phyloP scores from a whole-genome alignment of 1,140 invertebrate genomes.

The Bombus terrestris region DNA sequence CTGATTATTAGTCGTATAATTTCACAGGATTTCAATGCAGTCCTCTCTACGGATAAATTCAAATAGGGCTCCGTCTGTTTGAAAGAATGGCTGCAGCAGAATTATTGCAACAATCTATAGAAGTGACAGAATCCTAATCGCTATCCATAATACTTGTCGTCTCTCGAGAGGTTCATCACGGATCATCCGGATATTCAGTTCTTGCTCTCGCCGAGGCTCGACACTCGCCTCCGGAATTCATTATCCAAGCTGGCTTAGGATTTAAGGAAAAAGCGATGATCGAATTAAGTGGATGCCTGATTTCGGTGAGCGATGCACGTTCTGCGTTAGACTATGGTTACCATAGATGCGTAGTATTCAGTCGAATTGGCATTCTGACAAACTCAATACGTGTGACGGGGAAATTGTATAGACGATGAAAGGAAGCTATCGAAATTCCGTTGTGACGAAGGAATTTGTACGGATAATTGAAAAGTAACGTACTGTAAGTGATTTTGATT shows the following conservation, averaged over 20 bases:
- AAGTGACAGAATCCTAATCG: conserved; percentile 42
- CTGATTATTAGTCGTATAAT: not conserved
- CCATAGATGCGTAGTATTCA: too few relatives aligned
- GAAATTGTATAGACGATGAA: too few relatives aligned
- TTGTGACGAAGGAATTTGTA: too few relatives aligned
- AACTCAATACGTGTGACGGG: too few relatives aligned
- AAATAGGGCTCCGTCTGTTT: not conserved
- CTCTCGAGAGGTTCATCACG: conserved; percentile 17
- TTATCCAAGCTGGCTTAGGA: conserved; percentile 44
- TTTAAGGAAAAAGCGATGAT: conserved; percentile 39
- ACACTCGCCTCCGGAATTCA: conserved; percentile 35
- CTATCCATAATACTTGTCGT: conserved; percentile 9
- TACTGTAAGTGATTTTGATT: too few relatives aligned
- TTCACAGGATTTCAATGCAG: not conserved
- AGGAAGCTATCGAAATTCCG: too few relatives aligned
- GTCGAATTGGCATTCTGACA: too few relatives aligned
- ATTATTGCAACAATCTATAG: not conserved
- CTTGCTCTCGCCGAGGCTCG: not conserved
- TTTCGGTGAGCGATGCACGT: not conserved
- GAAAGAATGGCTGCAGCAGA: not conserved
- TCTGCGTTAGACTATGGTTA: not conserved
- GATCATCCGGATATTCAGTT: conserved; percentile 50
- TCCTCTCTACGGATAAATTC: not conserved
- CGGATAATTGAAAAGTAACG: too few relatives aligned
- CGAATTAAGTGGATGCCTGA: conserved; percentile 42